phyloP scores from a whole-genome alignment of 2,888 invertebrate genomes.

The Osedax fenrisi region DNA sequence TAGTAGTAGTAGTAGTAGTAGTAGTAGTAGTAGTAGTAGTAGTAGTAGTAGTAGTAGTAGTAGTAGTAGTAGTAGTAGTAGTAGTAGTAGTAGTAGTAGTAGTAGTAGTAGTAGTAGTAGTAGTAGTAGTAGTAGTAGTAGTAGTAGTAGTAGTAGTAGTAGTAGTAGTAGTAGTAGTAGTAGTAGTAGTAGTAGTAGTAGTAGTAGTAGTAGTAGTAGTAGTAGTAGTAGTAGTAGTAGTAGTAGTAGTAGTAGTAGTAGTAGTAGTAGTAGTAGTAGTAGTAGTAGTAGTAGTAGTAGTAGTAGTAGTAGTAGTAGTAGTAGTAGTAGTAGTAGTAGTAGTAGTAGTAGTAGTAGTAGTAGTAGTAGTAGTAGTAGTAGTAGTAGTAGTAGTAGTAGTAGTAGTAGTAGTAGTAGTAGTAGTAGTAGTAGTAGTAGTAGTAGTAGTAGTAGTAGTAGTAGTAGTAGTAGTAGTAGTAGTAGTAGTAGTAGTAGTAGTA shows the following conservation, averaged over 20 bases:
- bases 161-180: conserved; percentile 10
- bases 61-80: conserved; percentile 10
- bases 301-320: conserved; percentile 14
- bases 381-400: conserved; percentile 20
- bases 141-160: conserved; percentile 7
- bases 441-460: conserved; percentile 15
- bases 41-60: conserved; percentile 19
- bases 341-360: conserved; percentile 22
- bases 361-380: conserved; percentile 19
- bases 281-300: neutral
- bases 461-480: neutral
- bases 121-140: conserved; percentile 4
- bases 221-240: neutral
- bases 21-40: conserved; percentile 20
- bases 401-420: conserved; percentile 22
- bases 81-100: neutral
- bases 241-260: conserved; percentile 28
- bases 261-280: conserved; percentile 5
- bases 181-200: conserved; percentile 10
- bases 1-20: conserved; percentile 20
- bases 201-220: conserved; percentile 10
- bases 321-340: conserved; percentile 30
- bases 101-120: neutral
- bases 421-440: conserved; percentile 19
- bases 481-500: neutral